phyloP scores from a whole-genome alignment of 2,888 invertebrate species.

The Nephrotoma appendiculata region DNA sequence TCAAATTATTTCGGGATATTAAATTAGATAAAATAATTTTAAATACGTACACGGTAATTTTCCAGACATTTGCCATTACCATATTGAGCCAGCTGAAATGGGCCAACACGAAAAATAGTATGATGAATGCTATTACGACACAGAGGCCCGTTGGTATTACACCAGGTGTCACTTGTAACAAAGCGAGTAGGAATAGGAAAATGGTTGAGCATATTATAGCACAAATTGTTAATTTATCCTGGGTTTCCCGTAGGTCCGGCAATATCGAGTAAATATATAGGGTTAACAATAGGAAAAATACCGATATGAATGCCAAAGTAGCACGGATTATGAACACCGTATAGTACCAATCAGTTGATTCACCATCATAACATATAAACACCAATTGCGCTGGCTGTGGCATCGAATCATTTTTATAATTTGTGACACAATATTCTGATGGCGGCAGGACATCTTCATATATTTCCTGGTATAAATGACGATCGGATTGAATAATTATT shows the following conservation, averaged over 20 bases:
- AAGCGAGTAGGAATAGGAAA: conserved; percentile 9
- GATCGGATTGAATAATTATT: background rate
- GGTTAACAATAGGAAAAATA: conserved; percentile 42
- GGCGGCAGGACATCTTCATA: background rate
- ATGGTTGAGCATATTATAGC: conserved; percentile 9
- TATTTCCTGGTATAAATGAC: background rate
- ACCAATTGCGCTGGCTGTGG: background rate
- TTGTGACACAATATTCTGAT: background rate
- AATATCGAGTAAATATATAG: conserved; percentile 42
- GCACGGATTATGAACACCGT: conserved; percentile 11
- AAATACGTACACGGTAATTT: conserved; percentile 44
- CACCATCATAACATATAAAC: background rate
- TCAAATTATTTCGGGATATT: background rate
- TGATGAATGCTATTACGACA: conserved; percentile 35
- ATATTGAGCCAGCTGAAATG: conserved; percentile 62
- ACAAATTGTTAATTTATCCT: conserved; percentile 16
- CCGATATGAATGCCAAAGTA: conserved; percentile 37
- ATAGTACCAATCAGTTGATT: background rate
- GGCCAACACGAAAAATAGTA: conserved; percentile 47
- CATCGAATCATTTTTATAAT: background rate
- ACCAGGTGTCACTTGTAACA: conserved; percentile 7
- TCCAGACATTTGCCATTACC: conserved; percentile 51
- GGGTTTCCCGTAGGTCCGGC: conserved; percentile 43
- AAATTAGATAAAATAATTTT: background rate
- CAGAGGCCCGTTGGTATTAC: conserved; percentile 2